Base-by-base conservation (phyloP, 1,140 invertebrate genomes). In the Drosophila sp. region DNA sequence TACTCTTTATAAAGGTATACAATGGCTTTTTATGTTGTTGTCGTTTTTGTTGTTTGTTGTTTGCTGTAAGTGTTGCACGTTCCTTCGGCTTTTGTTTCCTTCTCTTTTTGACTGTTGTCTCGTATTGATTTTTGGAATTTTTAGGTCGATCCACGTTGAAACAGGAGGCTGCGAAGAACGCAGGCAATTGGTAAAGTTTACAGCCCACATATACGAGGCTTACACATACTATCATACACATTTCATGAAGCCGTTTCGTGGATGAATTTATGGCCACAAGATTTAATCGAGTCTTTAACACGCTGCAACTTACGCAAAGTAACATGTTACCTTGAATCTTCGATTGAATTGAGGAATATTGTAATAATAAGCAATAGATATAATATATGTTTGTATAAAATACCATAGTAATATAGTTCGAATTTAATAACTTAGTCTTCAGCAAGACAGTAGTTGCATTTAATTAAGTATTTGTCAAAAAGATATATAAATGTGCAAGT, bases 71-170 rank as follows among this genome's bases (percentile, higher is more conserved):
- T 67, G 66, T 80, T 48, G 53, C 61, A 61, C 56, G 61, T 48
- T 41, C 34, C 6, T 27, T 58, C 38, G 32, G 16, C 32, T 32
- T 58, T 57, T 48, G 1, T 21, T 21, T 21, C 21, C 41, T 43
- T 56, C 8, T 50, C 61, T 72, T 78, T 59, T 63, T 48, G 40
- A 66, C 56, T 54, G 41, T 57, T 64, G 63, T 51, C 61, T 65
- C 25, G 53, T 86, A 84, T 86, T 84, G 80, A 83, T 84, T 83
- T 83, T 83, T 77, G 46, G n/a, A 56, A 77, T 83, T 83, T 86
- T 83, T 83, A 73, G 80, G 80, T 83, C 76, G 76, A 80, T 63
- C 71, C 61, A 63, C 59, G 64, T 62, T 29, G 53, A 29, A 41
- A 48, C 61, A 54, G 11, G 58, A 48, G 50, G 58, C 13, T 58